Base-by-base conservation (phyloP, 2,797 vertebrate species). In the Danio albolineatus region DNA sequence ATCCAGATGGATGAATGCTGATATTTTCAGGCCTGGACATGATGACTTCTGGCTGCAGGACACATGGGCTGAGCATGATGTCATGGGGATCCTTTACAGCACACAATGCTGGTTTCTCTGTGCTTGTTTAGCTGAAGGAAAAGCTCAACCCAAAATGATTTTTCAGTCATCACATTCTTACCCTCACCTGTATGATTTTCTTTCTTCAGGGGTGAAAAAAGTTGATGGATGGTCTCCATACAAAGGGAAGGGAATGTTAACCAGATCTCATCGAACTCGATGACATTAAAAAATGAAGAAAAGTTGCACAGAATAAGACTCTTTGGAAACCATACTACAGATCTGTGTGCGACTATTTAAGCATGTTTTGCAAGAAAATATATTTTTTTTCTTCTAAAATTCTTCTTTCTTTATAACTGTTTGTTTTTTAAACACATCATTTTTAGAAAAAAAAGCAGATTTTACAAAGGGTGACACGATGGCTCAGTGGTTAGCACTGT, bases 81-180 rank as follows among this genome's bases (percentile, higher is more conserved):
- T 76, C 51, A 76, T 60, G 12, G 12, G n/a, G 54, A 51, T 7
- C 38, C 51, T 48, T 74, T 74, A 59, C 10, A 39, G 16, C 71
- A 59, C 14, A 59, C 54, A 61, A 7, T 36, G 13, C 43, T 36
- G 6, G 64, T 14, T 21, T 46, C 0, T 7, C n/a, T 61, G 5
- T 61, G 1, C 10, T 2, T 6, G 16, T 39, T 49, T 12, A 44
- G 19, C 54, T 71, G 54, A 39, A 69, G 16, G 6, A 53, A 53
- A 17, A 53, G 9, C 28, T 28, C 28, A 28, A 28, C 28, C 14
- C 36, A 39, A 70, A 53, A 13, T 39, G 1, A 7, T 51, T 19
- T 19, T 13, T 16, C 13, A 2, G 13, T 66, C 19, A 48, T 21
- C 44, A 28, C 16, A 48, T 36, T 7, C 7, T 49, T 19, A 49